Evolutionary conservation across 2,113 vertebrate genomes (phyloP), one percentile per base, ranked within the genome.

Genomic region (Antigone vipio): DNA sequence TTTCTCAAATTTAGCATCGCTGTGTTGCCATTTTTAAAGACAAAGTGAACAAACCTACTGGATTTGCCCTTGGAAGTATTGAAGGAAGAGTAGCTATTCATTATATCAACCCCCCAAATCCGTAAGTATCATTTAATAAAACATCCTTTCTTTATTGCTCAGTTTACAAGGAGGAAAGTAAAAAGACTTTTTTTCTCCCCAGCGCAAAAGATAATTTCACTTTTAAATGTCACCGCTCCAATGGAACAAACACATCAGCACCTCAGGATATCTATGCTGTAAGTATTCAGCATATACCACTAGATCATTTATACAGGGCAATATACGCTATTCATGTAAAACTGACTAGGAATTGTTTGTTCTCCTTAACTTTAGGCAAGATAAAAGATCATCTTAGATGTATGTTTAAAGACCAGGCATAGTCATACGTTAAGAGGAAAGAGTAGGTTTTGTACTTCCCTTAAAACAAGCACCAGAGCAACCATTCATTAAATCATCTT

Each of bases 121-220:
- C 99, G 99, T 99, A 96, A 99, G 99, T 99, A 55, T 44, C 18
- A 27, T 55, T 60, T 47, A 9, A 20, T 64, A 71, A 77, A 89
- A 8, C 8, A 22, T 38, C 10, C 7, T 40, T 26, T 72, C 15
- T 50, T 27, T 32, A 30, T 71, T 64, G 21, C 53, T 79, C 6
- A 50, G 5, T 22, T n/a, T 84, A 85, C 50, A 62, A 20, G 38
- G 12, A 72, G 38, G 21, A 56, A 94, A 63, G 40, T 64, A 92
- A 64, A 17, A 29, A 47, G 8, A 12, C 9, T 56, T 73, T 82
- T 73, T 59, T 60, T 58, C 1, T 2, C 26, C 6, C 4, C 85
- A 99, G 99, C 55, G 99, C 99, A 97, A 99, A 99, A 98, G 99
- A 99, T 95, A 99, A 99, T 97, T 99, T 99, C 88, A 99, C 99